Percentiles rank a stretch among this genome's conserved stretches.
Conservation (phyloP, 37 sponge, comb jelly and placozoan genomes). For the Bolinopsis microptera region DNA sequence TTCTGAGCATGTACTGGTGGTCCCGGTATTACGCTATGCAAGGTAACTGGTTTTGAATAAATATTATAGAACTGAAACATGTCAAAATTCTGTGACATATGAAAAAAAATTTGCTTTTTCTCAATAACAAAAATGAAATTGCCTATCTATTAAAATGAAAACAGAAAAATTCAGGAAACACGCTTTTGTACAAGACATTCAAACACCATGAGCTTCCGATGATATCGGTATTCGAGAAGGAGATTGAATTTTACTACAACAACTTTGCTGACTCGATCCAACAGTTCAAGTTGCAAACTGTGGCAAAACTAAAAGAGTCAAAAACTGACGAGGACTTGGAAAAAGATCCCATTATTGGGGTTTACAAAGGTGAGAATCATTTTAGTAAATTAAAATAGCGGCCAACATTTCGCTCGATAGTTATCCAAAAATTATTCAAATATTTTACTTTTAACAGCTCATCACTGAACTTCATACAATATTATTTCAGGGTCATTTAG, state of each 20-base stretch:
- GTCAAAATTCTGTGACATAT: neutral
- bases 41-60: neutral
- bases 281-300: constrained; percentile 16
- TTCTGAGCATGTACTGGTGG: constrained; percentile 36
- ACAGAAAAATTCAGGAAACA: neutral
- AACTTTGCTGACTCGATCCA: constrained; percentile 23
- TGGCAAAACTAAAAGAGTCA: neutral
- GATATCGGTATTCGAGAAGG: constrained; percentile 34
- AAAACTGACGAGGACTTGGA: constrained; percentile 5
- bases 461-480: neutral
- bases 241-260: neutral
- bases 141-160: too few relatives aligned
- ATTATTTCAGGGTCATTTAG: neutral
- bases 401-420: too few relatives aligned
- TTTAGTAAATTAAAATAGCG: too few relatives aligned
- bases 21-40: constrained; percentile 2
- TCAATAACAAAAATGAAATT: too few relatives aligned
- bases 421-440: too few relatives aligned
- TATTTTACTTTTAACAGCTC: too few relatives aligned
- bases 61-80: too few relatives aligned
- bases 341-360: neutral
- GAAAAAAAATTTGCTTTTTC: neutral
- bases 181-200: constrained; percentile 1
- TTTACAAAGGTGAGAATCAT: neutral
- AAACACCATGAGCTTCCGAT: constrained; percentile 19